Percentiles rank a stretch among this genome's conserved stretches.
Conservation (phyloP, 2,888 invertebrate genomes). For the Noctua pronuba region DNA sequence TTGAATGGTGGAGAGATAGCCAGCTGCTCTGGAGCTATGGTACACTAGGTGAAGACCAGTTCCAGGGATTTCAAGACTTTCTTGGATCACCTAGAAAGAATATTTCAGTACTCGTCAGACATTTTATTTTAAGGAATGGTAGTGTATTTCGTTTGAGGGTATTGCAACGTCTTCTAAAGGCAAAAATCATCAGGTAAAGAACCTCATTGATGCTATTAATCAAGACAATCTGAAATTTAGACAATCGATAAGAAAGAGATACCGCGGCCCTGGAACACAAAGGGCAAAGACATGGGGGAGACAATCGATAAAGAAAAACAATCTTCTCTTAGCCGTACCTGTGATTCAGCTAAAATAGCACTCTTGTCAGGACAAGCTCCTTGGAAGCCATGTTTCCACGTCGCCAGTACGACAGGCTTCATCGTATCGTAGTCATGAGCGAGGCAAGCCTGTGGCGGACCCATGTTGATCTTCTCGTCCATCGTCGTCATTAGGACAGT, state of each 20-base stretch:
- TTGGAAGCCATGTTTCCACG: conserved; percentile 98
- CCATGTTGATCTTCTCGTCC: conserved; percentile 93
- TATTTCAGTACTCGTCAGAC: neutral
- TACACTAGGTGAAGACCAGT: conserved; percentile 99
- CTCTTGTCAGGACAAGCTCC: conserved; percentile 98
- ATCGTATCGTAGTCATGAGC: conserved; percentile 97
- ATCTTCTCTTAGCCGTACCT: conserved; percentile 82
- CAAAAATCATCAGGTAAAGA: neutral
- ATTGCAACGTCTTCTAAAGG: neutral
- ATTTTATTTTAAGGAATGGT: neutral
- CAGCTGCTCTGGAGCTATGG: conserved; percentile 98
- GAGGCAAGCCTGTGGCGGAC: conserved; percentile 94
- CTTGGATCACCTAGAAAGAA: conserved; percentile 94
- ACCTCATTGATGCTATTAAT: neutral
- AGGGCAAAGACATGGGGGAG: no score
- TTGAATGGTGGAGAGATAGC: conserved; percentile 97
- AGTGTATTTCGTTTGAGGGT: neutral
- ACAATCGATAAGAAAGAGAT: neutral
- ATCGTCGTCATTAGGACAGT: conserved; percentile 95
- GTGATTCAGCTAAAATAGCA: conserved; percentile 96
- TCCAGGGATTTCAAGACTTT: conserved; percentile 97
- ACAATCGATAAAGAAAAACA: neutral
- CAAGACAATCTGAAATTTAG: neutral
- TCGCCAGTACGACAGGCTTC: conserved; percentile 98
- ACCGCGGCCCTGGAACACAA: no score